Conservation (phyloP, 2,888 invertebrate genomes). For the Apodemia duryi region DNA sequence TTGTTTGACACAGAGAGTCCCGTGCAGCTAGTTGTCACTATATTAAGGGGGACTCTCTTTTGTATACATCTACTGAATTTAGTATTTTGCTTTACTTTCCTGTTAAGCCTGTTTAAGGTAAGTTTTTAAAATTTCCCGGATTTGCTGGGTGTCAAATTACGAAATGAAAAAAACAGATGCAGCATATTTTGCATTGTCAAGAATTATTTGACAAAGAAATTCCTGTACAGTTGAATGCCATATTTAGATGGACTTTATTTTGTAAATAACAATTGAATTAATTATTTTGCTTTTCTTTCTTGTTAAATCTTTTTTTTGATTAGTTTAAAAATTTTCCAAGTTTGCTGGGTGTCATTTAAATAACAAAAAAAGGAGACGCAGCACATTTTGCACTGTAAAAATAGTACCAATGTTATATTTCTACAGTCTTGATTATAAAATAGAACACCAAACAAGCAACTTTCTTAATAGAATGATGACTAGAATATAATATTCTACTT, state of each 20-base stretch:
- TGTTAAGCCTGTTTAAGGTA: conserved; percentile 41
- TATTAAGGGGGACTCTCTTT: conserved; percentile 38
- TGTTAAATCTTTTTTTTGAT: conserved; percentile 40
- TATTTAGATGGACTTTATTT: conserved; percentile 38
- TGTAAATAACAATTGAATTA: conserved; percentile 32
- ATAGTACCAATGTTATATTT: no score
- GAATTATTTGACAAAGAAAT: conserved; percentile 26
- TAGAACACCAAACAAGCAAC: no score
- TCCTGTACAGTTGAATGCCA: conserved; percentile 18
- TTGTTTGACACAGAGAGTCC: conserved; percentile 27
- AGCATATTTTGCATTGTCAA: neutral
- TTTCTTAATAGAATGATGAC: no score
- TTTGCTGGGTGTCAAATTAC: no score
- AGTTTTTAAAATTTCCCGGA: conserved; percentile 9
- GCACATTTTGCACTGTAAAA: no score
- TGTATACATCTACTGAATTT: conserved; percentile 33
- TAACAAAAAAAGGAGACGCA: no score
- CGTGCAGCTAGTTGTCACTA: conserved; percentile 19
- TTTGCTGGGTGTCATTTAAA: no score
- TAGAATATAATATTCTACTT: no score
- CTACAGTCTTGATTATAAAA: no score
- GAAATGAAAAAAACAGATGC: no score
- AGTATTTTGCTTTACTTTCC: conserved; percentile 36
- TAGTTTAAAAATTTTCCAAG: conserved; percentile 17
- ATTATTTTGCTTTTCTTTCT: conserved; percentile 36